Evolutionary conservation across 1,140 invertebrate genomes (phyloP).

Genomic region (Drosophila chauvacae): DNA sequence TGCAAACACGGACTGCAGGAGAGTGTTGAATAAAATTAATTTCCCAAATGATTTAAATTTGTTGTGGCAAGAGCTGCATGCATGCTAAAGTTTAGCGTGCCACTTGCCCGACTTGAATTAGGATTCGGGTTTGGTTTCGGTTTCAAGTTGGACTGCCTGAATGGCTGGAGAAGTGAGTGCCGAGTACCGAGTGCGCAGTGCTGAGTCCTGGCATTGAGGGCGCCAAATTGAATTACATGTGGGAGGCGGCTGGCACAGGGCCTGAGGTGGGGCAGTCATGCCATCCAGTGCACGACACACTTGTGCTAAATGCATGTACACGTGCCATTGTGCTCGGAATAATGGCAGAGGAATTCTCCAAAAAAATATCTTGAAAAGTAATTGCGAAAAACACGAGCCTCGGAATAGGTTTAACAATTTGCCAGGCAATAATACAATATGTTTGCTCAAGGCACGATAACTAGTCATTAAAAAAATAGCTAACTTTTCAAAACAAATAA

Average conservation of each 20-base stretch:
- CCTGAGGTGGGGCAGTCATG: constrained; percentile 16
- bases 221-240: constrained; percentile 42
- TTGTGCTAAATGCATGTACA: constrained; percentile 10
- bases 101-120: constrained; percentile 44
- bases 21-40: constrained; percentile 77
- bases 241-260: neutral
- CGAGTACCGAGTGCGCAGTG: constrained; percentile 3
- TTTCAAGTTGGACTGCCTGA: constrained; percentile 26
- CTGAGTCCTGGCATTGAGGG: constrained; percentile 22
- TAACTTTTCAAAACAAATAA: neutral
- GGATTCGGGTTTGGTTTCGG: constrained; percentile 43
- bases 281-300: constrained; percentile 24
- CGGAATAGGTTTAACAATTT: constrained; percentile 5
- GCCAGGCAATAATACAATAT: constrained; percentile 1
- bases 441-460: neutral
- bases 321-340: constrained; percentile 10
- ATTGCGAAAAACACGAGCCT: constrained; percentile 7
- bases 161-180: constrained; percentile 22
- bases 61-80: constrained; percentile 47
- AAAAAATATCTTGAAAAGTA: constrained; percentile 1
- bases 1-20: constrained; percentile 25
- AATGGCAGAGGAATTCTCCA: constrained; percentile 13
- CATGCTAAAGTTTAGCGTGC: constrained; percentile 50
- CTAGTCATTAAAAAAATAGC: neutral
- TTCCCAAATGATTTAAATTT: constrained; percentile 81